Evolutionary conservation across 2,113 vertebrate species (phyloP).

Genomic region (Ceyx margarethae): DNA sequence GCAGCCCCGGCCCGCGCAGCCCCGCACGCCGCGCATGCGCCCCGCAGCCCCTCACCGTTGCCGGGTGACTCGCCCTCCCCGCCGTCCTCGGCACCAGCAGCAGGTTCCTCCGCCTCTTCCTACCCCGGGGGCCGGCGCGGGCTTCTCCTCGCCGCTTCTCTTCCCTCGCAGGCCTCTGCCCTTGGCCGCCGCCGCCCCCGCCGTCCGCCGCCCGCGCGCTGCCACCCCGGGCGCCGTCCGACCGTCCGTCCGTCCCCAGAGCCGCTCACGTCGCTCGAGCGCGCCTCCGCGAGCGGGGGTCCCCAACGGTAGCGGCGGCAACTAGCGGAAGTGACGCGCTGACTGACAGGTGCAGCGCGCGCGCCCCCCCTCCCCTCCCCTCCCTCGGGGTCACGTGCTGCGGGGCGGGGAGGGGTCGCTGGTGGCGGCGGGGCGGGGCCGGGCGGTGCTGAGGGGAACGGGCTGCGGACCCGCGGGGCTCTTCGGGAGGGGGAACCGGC

Average conservation of each 20-base stretch:
- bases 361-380: background rate
- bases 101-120: constrained; percentile 60
- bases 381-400: background rate
- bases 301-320: constrained; percentile 7
- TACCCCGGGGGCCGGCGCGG: constrained; percentile 14
- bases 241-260: background rate
- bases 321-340: constrained; percentile 44
- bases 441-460: background rate
- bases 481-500: background rate
- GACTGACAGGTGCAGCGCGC: constrained; percentile 38
- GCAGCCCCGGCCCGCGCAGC: background rate
- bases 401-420: background rate
- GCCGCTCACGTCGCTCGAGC: constrained; percentile 1
- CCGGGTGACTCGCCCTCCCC: constrained; percentile 64
- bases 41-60: constrained; percentile 59
- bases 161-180: background rate
- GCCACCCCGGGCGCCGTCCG: background rate
- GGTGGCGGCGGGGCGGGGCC: background rate
- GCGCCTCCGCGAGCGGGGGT: background rate
- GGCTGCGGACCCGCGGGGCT: background rate
- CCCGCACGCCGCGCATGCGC: constrained; percentile 39
- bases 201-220: background rate
- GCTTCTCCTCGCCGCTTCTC: background rate
- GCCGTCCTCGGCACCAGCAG: constrained; percentile 48
- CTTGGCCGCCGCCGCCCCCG: background rate